Evolutionary conservation across 2,888 invertebrate species (phyloP), one percentile per base, ranked within the genome.

Genomic region (Drepana falcataria): DNA sequence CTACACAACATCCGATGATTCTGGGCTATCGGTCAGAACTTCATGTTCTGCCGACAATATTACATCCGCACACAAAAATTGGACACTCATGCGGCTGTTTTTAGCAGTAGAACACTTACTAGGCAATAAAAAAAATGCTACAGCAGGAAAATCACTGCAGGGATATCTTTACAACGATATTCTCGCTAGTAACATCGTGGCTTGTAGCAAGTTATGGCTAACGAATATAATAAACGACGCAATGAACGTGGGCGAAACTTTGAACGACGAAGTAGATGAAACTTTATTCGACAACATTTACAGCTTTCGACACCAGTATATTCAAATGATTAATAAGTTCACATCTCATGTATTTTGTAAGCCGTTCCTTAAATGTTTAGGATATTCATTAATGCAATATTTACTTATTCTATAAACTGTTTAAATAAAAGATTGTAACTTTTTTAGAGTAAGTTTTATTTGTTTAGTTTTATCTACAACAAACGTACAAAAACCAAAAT

Each of bases 301-400:
- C 44, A 9, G 44, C 9, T 9, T 44, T 3, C 5, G 9, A 3
- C 9, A 44, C 44, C 44, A 44, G 9, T 44, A 44, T 55, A 53
- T 54, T 48, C 60, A 4, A 51, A 52, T 21, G 53, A 55, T 37
- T 52, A 58, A 47, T 55, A 53, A 40, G 66, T 69, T 52, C 56
- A 62, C 37, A 44, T 2, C 44, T 44, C 44, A 44, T 9, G 44
- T 44, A 3, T 44, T 9, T 9, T 44, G 44, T 44, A 60, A 52
- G 47, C 37, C 52, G 35, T 63, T 70, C 49, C 52, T 73, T 0
- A 71, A 67, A 56, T 65, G 58, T 57, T 56, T 77, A 34, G 64
- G 67, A 5, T 59, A 60, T 48, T 57, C 66, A 41, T 47, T 71
- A 48, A 53, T 56, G 48, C 34, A 55, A 4, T 56, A 65, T 55